Conservation (phyloP, 2,888 invertebrate genomes). For the Melipona beecheii region DNA sequence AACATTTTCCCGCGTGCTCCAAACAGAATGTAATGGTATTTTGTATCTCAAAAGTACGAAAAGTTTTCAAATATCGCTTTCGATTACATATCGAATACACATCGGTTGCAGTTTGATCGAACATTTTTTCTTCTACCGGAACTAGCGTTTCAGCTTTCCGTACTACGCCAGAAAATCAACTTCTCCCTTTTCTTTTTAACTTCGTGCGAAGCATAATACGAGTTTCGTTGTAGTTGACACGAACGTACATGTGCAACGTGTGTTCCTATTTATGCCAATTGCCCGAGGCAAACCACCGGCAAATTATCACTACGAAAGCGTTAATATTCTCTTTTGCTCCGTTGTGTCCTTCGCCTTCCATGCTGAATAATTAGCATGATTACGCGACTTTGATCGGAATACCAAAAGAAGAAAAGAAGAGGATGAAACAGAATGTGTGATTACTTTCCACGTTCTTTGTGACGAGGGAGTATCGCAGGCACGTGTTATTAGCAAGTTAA, state of each 20-base stretch:
- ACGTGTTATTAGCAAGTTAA: background rate
- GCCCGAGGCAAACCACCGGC: background rate
- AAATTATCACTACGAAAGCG: background rate
- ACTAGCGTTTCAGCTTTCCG: too few relatives aligned
- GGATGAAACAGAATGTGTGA: background rate
- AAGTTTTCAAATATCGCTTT: too few relatives aligned
- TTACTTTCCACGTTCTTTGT: background rate
- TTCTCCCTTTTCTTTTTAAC: background rate
- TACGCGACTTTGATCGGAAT: background rate
- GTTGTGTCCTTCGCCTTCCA: background rate
- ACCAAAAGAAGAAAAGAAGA: background rate
- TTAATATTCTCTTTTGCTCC: background rate
- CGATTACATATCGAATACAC: too few relatives aligned
- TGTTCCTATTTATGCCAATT: background rate
- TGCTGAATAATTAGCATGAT: conserved; percentile 14
- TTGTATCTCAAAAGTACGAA: too few relatives aligned
- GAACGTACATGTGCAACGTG: background rate
- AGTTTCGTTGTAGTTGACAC: too few relatives aligned
- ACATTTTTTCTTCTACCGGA: too few relatives aligned
- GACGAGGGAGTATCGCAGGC: background rate
- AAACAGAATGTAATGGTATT: too few relatives aligned
- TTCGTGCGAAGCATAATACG: background rate
- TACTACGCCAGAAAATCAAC: too few relatives aligned
- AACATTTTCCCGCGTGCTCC: too few relatives aligned
- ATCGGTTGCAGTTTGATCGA: too few relatives aligned